phyloP scores from a whole-genome alignment of 2,888 invertebrate species.

The Campopleginae sp. region DNA sequence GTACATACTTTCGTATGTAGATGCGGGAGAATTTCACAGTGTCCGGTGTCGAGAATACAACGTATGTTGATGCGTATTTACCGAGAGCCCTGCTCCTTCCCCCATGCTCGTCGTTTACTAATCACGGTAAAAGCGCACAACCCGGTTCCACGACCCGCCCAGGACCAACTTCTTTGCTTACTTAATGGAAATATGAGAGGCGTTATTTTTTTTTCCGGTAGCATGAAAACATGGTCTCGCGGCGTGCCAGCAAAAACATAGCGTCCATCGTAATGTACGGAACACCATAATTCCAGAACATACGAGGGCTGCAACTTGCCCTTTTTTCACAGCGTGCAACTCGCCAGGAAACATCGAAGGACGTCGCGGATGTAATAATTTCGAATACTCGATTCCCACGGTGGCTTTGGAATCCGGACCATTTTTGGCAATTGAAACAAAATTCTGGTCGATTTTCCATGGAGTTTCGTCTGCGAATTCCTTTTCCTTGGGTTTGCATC shows the following conservation, averaged over 20 bases:
- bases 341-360: neutral
- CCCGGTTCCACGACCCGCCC: conserved; percentile 41
- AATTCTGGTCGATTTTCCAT: neutral
- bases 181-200: conserved; percentile 80
- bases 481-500: neutral
- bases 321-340: neutral
- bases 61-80: conserved; percentile 69
- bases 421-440: neutral
- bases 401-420: neutral
- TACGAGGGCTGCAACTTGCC: conserved; percentile 4
- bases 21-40: conserved; percentile 49
- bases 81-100: conserved; percentile 66
- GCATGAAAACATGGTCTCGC: conserved; percentile 27
- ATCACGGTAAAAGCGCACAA: conserved; percentile 80
- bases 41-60: conserved; percentile 66
- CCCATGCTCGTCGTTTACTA: conserved; percentile 78
- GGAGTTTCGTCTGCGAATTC: neutral
- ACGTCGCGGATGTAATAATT: neutral
- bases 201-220: conserved; percentile 70
- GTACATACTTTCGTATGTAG: conserved; percentile 4
- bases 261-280: conserved; percentile 4
- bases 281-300: neutral
- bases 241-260: conserved; percentile 7
- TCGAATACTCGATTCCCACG: neutral
- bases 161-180: conserved; percentile 72